These are phyloP conservation scores for Sarcoramphus papa DNA, from an alignment of 2,797 vertebrate genomes.

Conservation along the genomic window DNA sequence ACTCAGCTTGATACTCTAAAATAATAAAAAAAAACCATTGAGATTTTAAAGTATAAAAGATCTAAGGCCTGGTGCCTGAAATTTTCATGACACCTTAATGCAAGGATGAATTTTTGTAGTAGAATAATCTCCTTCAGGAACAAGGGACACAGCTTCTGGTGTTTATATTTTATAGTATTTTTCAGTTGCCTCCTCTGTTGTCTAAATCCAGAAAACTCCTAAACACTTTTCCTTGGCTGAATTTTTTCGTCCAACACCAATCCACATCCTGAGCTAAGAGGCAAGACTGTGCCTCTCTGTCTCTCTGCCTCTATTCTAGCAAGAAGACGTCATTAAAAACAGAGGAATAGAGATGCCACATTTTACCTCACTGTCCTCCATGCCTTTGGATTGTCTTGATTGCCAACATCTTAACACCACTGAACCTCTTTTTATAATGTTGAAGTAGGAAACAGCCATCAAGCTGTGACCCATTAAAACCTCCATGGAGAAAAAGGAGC, in stretches of 20 bases:
- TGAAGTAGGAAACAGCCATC: neutral
- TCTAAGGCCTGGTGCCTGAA: neutral
- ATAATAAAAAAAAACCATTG: neutral
- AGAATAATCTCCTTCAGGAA: neutral
- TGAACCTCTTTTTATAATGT: neutral
- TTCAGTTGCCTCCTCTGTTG: neutral
- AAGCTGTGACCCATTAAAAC: neutral
- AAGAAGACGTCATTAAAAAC: neutral
- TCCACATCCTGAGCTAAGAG: neutral
- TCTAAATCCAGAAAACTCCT: neutral
- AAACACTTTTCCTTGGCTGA: neutral
- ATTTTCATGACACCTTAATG: neutral
- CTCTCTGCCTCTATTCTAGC: neutral
- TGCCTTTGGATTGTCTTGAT: neutral
- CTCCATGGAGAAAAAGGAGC: neutral
- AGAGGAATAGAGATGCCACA: neutral
- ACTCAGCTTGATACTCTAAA: neutral
- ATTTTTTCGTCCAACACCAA: neutral
- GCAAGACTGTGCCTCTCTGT: neutral
- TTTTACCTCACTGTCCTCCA: neutral
- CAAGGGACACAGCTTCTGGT: neutral
- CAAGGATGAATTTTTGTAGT: neutral
- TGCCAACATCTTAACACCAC: neutral
- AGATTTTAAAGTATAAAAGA: neutral
- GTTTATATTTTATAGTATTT: neutral